These are phyloP conservation scores for Slavum lentiscoides DNA, from an alignment of 2,888 invertebrate genomes.

Conservation along the genomic window DNA sequence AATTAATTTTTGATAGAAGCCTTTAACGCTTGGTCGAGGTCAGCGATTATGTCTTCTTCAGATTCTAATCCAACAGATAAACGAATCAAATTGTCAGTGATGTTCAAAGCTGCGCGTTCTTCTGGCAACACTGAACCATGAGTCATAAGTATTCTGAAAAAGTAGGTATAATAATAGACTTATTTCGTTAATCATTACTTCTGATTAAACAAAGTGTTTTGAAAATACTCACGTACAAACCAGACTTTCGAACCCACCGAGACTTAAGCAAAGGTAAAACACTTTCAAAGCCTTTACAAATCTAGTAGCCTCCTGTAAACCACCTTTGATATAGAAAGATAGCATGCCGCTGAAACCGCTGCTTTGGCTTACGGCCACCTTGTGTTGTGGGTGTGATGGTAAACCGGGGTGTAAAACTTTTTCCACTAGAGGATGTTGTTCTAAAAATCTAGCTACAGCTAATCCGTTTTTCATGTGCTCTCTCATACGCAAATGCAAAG, in stretches of 20 bases:
- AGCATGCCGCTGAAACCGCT: background rate
- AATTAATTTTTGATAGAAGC: constrained; percentile 56
- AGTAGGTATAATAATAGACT: background rate
- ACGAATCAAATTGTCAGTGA: constrained; percentile 81
- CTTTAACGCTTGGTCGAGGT: constrained; percentile 80
- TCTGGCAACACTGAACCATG: constrained; percentile 86
- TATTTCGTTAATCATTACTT: no score
- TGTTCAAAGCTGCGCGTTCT: constrained; percentile 74
- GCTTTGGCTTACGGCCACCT: background rate
- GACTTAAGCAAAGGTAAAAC: background rate
- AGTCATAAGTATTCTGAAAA: constrained; percentile 84
- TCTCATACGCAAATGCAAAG: constrained; percentile 87
- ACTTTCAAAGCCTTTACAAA: background rate
- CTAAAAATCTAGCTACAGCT: constrained; percentile 78
- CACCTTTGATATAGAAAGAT: no score
- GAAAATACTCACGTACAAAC: background rate
- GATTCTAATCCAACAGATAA: constrained; percentile 91
- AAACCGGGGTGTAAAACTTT: background rate
- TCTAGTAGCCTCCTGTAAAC: background rate
- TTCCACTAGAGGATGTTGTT: constrained; percentile 58
- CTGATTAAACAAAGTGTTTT: no score
- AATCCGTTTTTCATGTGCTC: constrained; percentile 80
- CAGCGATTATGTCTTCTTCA: constrained; percentile 78
- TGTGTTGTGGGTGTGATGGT: background rate
- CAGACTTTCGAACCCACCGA: background rate